Base-by-base conservation (phyloP, 2,797 vertebrate genomes). In the Molothrus aeneus region DNA sequence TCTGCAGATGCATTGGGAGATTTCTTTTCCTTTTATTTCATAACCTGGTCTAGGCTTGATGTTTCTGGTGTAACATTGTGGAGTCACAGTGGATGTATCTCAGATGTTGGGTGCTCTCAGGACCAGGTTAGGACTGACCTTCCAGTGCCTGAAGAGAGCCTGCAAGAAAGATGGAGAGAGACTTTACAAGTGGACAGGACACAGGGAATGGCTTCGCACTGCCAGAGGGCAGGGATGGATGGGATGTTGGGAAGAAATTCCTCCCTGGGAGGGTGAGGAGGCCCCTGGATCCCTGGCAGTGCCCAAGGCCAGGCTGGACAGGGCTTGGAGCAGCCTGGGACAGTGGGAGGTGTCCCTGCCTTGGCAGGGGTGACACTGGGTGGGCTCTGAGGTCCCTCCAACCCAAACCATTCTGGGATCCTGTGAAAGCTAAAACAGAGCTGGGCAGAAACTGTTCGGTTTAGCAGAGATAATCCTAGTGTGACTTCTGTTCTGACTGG, bases 241-340 rank as follows among this genome's bases (percentile, higher is more conserved):
- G 63, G 31, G 26, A 13, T 32, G 2, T 3, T 48, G 78, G 86
- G 11, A 19, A 28, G 26, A 2, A 68, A 20, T 48, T 31, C 7
- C 2, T 47, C 5, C 4, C n/a, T 60, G 38, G 0, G 3, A 88
- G 53, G 25, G n/a, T 59, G 68, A 4, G 3, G 0, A n/a, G 38
- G 43, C 38, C 40, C 45, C 45, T 82, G 68, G 22, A 45, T 38
- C 68, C 45, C 45, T 73, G 45, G n/a, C 2, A 73, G n/a, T 73
- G 69, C 0, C 61, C 53, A 1, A 11, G 54, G 40, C 21, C 36
- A 43, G 75, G 50, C 0, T 53, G 69, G 59, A 24, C 10, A 17
- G 34, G 26, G 7, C 6, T 60, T 1, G 47, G 57, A 64, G 34
- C 50, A 34, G n/a, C 21, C 26, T 79, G 66, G 75, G 59, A 22